Conservation (phyloP, 2,113 vertebrate species). For the Thomomys bottae region DNA sequence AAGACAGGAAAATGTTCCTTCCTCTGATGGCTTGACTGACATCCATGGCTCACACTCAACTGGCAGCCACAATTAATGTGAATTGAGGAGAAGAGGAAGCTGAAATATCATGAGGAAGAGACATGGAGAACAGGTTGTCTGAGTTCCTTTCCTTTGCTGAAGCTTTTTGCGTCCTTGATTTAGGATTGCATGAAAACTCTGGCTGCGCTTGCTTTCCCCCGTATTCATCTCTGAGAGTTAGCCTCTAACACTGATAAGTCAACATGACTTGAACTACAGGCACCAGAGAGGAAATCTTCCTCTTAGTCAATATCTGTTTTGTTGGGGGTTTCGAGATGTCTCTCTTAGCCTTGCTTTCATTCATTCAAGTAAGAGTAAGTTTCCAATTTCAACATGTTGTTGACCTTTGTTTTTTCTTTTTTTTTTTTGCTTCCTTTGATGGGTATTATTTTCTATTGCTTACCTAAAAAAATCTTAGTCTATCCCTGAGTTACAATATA, state of each 20-base stretch:
- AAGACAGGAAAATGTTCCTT: not conserved
- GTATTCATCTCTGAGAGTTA: not conserved
- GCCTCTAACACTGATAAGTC: not conserved
- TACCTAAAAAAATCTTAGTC: not conserved
- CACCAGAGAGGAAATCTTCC: not conserved
- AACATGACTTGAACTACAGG: not conserved
- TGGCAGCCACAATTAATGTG: not conserved
- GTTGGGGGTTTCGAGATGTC: not conserved
- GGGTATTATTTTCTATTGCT: not conserved
- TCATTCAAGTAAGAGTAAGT: not conserved
- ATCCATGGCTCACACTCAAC: not conserved
- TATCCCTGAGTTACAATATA: not conserved
- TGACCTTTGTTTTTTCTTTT: not conserved
- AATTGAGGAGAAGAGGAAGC: not conserved
- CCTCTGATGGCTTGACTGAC: not conserved
- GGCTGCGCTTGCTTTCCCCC: not conserved
- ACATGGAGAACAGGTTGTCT: not conserved
- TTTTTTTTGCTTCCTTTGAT: too few species aligned
- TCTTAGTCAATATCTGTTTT: not conserved
- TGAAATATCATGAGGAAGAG: not conserved
- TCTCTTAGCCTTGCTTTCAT: not conserved
- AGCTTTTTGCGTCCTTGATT: not conserved
- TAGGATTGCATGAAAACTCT: not conserved
- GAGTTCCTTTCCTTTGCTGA: not conserved
- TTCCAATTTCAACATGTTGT: not conserved